Evolutionary conservation across 2,797 vertebrate species (phyloP), one percentile per base, ranked within the genome.

Genomic region (Picus viridis): DNA sequence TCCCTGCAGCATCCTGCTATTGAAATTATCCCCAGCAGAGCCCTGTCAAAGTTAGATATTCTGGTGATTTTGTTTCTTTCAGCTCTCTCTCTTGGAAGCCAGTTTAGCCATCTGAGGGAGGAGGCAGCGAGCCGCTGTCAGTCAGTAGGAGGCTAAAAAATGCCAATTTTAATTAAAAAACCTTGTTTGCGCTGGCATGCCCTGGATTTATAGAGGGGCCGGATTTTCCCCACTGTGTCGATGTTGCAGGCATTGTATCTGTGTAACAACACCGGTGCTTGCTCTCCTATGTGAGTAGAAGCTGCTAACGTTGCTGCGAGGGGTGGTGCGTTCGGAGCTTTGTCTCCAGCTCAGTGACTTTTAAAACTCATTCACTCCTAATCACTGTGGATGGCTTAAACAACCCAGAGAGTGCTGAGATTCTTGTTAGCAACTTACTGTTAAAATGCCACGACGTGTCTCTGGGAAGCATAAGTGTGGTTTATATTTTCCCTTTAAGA

Each of bases 121-220:
- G 24, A 75, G 43, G 59, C 75, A 88, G 58, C 62, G 88, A 86
- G 71, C 65, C 0, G 2, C 89, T 93, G 75, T 82, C 76, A 8
- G 9, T 85, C 90, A 89, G 92, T 71, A 92, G 94, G 89, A 96
- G 84, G 83, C 63, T 94, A 59, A 92, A 75, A 88, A 93, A 79
- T 65, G 69, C 57, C 73, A 83, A 58, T 96, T 94, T 94, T 95
- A 95, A 95, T 96, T 96, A 95, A 91, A 94, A 86, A 83, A 71
- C 54, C 62, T 93, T 71, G 29, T 95, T 97, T 93, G 83, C 41
- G 73, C 6, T 84, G 91, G 84, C 47, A 64, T 96, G 81, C 65
- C 36, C 64, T 91, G 85, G 63, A 89, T 96, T 88, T 96, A 73
- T 75, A 63, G 16, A 56, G 63, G 56, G 63, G 94, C 63, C 1